Base-by-base conservation (phyloP, 1,140 invertebrate genomes). In the Teleogryllus occipitalis region DNA sequence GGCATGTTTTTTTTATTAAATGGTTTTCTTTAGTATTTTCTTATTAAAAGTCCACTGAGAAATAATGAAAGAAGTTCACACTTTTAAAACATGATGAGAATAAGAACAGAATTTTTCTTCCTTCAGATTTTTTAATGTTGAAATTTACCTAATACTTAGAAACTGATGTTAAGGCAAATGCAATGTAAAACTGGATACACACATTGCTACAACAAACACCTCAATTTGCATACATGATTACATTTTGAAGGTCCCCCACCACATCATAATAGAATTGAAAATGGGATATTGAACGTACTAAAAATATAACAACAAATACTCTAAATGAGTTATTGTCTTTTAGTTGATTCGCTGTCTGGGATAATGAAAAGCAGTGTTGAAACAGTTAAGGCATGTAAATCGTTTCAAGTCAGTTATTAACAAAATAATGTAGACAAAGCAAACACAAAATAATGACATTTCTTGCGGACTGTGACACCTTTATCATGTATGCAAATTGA, bases 1-100 rank as follows among this genome's bases (percentile, higher is more conserved):
- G 87, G 87, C 87, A 86, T 87, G 85, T 85, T 86, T 87, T 84
- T 82, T 65, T 86, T 86, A 86, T 86, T 76, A 21, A 80, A 77
- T 80, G 18, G 39, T 85, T 79, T 79, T 65, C 47, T 85, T 84
- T 84, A 83, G 83, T 83, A 81, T 83, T 83, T 81, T 81, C 80
- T 80, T 81, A 83, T 83, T 10, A 65, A 77, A 77, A 77, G 76
- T 54, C n/a, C 14, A 77, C 76, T 48, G 48, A 77, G 76, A 77
- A 77, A 54, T 77, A 77, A 77, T 48, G 48, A 48, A 77, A 65
- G 54, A 65, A 65, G 54, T 65, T 65, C 54, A 65, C 54, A 7
- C 27, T 65, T 65, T 65, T 65, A 65, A 65, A 10, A 65, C 54
- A 65, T 18, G 10, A 18, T 65, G 27, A 65, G 54, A 65, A 65